Evolutionary conservation across 1,140 invertebrate genomes (phyloP), one percentile per base, ranked within the genome.

Genomic region (Lysiphlebus fabarum): DNA sequence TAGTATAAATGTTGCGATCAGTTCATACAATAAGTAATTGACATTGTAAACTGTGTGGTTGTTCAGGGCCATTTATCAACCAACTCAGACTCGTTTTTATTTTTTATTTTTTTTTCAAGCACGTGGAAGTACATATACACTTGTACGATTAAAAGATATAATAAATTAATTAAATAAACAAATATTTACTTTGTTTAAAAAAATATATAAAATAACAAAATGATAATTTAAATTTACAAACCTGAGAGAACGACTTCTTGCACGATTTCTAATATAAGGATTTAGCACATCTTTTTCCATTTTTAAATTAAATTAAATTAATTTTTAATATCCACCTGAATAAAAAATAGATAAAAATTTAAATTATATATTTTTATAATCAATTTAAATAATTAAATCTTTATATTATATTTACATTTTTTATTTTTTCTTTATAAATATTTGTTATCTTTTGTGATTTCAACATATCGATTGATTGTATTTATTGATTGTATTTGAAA

Each of bases 21-120:
- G 58, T 50, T 58, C 38, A 26, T 26, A 26, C 17, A 26, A 26
- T 40, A 64, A 60, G 48, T 69, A 69, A 70, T 69, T 68, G 66
- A 68, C 66, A 69, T 60, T 69, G 64, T 62, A 60, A 65, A 62
- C 38, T n/a, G 36, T 62, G 44, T 53, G 17, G 17, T 4, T 26
- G 58, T 57, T 69, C 65, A 67, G 53, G 56, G 60, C 58, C 66
- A 40, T 62, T 62, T 53, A 38, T 48, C 10, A 60, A 50, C 51
- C 51, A 59, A 26, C 58, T 42, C 50, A 37, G 38, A 47, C 17
- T 49, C 37, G 53, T 49, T 14, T 42, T 54, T 26, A 2, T 26
- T 26, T 26, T 26, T 26, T 26, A 48, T 53, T 60, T 55, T 37
- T 48, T 51, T 36, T 34, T 49, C 47, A n/a, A 55, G 58, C 53